Conservation (phyloP, 1,140 invertebrate genomes). For the Orius laevigatus region DNA sequence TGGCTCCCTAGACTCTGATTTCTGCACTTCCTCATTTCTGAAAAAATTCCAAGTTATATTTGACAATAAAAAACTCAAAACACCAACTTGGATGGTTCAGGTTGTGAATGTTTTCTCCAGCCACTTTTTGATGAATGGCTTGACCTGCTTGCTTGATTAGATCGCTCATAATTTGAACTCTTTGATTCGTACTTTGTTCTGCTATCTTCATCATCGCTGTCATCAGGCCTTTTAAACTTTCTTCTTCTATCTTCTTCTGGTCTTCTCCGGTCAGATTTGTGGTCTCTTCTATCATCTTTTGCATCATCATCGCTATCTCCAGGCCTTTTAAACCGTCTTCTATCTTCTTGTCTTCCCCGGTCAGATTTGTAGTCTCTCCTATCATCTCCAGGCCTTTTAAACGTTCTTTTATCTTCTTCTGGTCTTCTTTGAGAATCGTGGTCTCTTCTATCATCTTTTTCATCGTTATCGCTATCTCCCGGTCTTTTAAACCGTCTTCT, state of each 20-base stretch:
- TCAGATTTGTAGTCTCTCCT: background rate
- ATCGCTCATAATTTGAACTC: too few species aligned
- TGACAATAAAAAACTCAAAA: too few species aligned
- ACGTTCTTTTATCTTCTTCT: conserved; percentile 1
- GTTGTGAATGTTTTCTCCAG: conserved; percentile 18
- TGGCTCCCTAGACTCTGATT: too few species aligned
- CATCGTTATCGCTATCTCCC: conserved; percentile 22
- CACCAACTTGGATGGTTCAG: too few species aligned
- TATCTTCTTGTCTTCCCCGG: background rate
- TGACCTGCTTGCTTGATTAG: too few species aligned
- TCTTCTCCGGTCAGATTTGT: too few species aligned
- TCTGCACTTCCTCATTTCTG: too few species aligned
- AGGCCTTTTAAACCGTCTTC: conserved; percentile 31
- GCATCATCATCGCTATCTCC: conserved; percentile 22
- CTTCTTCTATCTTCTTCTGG: background rate
- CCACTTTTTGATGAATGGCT: conserved; percentile 8
- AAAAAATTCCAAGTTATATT: too few species aligned
- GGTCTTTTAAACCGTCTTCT: conserved; percentile 31
- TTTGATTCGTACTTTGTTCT: conserved; percentile 13
- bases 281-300: too few species aligned
- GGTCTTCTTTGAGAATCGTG: conserved; percentile 25
- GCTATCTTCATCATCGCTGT: conserved; percentile 2
- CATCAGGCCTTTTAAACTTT: background rate
- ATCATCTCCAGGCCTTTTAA: background rate
- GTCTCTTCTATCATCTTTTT: too few species aligned